These are phyloP conservation scores for Prenolepis imparis DNA, from an alignment of 2,888 invertebrate genomes.

Conservation along the genomic window DNA sequence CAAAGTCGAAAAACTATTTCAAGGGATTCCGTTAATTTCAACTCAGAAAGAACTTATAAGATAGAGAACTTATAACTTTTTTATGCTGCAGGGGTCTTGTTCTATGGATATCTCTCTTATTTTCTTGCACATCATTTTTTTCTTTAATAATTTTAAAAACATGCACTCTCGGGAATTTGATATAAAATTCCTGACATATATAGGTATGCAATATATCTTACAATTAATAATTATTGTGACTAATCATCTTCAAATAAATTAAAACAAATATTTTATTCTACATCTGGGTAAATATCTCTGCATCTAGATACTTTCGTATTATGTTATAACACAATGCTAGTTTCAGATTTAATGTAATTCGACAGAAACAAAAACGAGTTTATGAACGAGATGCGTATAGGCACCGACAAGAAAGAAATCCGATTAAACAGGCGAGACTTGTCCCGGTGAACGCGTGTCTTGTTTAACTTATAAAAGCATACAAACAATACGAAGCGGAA, in stretches of 20 bases:
- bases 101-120: neutral
- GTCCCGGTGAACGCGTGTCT: constrained; percentile 38
- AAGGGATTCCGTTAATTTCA: neutral
- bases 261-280: neutral
- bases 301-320: neutral
- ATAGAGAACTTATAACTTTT: neutral
- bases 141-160: neutral
- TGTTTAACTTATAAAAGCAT: constrained; percentile 53
- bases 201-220: neutral
- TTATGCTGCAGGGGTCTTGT: neutral
- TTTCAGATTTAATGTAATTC: constrained; percentile 11
- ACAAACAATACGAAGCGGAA: constrained; percentile 61
- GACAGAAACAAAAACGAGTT: constrained; percentile 12
- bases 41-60: neutral
- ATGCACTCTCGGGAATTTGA: neutral
- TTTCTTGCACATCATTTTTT: neutral
- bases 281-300: neutral
- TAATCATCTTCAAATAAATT: neutral
- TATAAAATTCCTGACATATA: neutral
- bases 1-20: neutral
- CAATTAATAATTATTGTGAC: neutral
- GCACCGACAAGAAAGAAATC: constrained; percentile 17
- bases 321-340: constrained; percentile 1
- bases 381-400: constrained; percentile 18
- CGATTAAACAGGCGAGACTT: constrained; percentile 43